Conservation (phyloP, 2,113 vertebrate genomes). For the Cynoglossus semilaevis region DNA sequence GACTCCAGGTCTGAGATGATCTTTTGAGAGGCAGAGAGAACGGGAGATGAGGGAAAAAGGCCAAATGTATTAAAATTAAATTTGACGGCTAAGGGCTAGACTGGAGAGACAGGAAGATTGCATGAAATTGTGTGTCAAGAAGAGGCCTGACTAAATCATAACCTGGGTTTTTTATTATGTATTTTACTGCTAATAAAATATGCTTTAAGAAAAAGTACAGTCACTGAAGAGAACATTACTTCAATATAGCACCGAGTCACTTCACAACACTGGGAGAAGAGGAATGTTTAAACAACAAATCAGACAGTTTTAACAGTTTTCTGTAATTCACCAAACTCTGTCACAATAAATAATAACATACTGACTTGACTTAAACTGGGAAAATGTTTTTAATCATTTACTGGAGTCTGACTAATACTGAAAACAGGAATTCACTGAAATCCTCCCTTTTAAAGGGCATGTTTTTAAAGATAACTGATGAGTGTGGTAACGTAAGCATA, state of each 20-base stretch:
- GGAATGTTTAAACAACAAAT: slow-evolving; percentile 2
- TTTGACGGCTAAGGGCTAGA: too few relatives aligned
- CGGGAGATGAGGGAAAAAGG: background rate
- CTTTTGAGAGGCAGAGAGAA: slow-evolving; percentile 60
- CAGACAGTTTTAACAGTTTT: slow-evolving; percentile 23
- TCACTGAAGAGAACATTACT: too few relatives aligned
- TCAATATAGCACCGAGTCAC: too few relatives aligned
- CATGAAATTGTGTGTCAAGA: background rate
- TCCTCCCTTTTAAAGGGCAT: too few relatives aligned
- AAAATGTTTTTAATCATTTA: background rate
- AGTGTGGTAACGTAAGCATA: too few relatives aligned
- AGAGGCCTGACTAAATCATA: background rate
- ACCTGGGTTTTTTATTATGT: too few relatives aligned
- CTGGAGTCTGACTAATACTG: too few relatives aligned
- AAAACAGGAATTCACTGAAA: too few relatives aligned
- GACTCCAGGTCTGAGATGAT: slow-evolving; percentile 99
- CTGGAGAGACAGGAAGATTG: too few relatives aligned
- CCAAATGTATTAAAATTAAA: background rate
- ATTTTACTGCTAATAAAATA: too few relatives aligned
- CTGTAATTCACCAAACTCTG: slow-evolving; percentile 25
- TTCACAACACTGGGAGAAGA: background rate
- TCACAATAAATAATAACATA: slow-evolving; percentile 30
- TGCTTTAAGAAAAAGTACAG: too few relatives aligned
- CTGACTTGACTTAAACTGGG: background rate
- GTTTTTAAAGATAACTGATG: too few relatives aligned